Evolutionary conservation across 2,888 invertebrate genomes (phyloP), one percentile per base, ranked within the genome.

Genomic region (Asteroscopus sphinx): DNA sequence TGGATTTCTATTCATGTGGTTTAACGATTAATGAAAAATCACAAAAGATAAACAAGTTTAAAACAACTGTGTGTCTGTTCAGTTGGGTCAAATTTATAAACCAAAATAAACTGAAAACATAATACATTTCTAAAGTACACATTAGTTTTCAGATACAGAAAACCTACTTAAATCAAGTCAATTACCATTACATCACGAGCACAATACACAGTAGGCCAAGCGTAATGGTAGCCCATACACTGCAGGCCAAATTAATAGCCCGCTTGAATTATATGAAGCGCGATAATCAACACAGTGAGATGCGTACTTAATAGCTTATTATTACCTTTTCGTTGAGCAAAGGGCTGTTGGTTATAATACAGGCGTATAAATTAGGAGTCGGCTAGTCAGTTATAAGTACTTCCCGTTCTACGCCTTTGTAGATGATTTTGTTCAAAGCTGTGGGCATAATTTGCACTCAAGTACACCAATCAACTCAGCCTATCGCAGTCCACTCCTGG

Each of bases 271-370:
- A 68, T 56, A 68, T 66, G 66, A 60, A 53, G 51, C 64, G 60
- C 55, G 71, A 68, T 68, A 68, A 68, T 70, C 66, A 66, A 71
- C 71, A 68, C 68, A 68, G 55, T 70, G 71, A 68, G 71, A 65
- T 53, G 71, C 25, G 39, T 59, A 68, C n/a, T n/a, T n/a, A 28
- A 68, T 65, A 68, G 66, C 71, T 65, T 56, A 70, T 70, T 68
- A 68, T 65, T 68, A 52, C 70, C 70, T 68, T 65, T 52, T n/a
- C 25, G 44, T 37, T 65, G 59, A 32, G 66, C 59, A 70, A 68
- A 59, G 54, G 33, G 28, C 53, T 68, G 37, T 61, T 47, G 12
- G 32, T 55, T 36, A 62, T 63, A 60, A 63, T 45, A 44, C 48
- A 65, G 11, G 25, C 67, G 8, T 59, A 41, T 59, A 66, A 51